Percentiles rank a stretch among this genome's conserved stretches.
These are phyloP conservation scores for Halocynthia aurantium DNA, from an alignment of 23 tunicate species.

Conservation along the genomic window DNA sequence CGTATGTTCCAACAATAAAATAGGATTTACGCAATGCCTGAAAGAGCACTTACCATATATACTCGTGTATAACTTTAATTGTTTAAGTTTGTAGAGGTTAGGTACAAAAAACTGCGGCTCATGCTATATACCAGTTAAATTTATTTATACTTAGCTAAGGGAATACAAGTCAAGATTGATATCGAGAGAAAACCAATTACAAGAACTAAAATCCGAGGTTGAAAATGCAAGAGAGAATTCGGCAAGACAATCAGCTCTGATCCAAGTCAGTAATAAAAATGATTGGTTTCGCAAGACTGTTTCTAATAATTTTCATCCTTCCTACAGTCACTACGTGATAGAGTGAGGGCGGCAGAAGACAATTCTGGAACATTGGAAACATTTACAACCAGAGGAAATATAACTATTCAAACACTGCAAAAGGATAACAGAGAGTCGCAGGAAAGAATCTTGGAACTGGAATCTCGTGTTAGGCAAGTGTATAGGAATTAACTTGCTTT, in stretches of 20 bases:
- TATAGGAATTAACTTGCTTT: neutral
- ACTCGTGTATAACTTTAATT: neutral
- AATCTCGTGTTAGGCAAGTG: slow-evolving; percentile 58
- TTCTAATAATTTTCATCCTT: neutral
- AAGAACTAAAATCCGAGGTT: slow-evolving; percentile 47
- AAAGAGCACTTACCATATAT: neutral
- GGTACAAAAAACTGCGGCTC: too few relatives aligned
- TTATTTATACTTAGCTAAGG: slow-evolving; percentile 8
- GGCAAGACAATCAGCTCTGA: slow-evolving; percentile 42
- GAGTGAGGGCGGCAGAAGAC: slow-evolving; percentile 53
- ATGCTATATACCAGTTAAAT: neutral
- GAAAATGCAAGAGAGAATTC: slow-evolving; percentile 58
- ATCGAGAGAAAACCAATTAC: slow-evolving; percentile 54
- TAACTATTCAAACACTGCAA: slow-evolving; percentile 75
- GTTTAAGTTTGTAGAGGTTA: too few relatives aligned
- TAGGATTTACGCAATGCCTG: too few relatives aligned
- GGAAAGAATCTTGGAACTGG: slow-evolving; percentile 68
- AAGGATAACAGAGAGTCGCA: slow-evolving; percentile 72
- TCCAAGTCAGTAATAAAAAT: slow-evolving; percentile 29
- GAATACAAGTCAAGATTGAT: slow-evolving; percentile 46
- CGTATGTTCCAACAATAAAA: too few relatives aligned
- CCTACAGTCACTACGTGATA: slow-evolving; percentile 45
- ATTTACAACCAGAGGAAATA: slow-evolving; percentile 52
- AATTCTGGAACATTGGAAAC: slow-evolving; percentile 61
- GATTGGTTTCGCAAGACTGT: neutral